These are phyloP conservation scores for Ianthella basta DNA, from an alignment of 37 sponge, comb jelly and placozoan genomes.

Conservation along the genomic window DNA sequence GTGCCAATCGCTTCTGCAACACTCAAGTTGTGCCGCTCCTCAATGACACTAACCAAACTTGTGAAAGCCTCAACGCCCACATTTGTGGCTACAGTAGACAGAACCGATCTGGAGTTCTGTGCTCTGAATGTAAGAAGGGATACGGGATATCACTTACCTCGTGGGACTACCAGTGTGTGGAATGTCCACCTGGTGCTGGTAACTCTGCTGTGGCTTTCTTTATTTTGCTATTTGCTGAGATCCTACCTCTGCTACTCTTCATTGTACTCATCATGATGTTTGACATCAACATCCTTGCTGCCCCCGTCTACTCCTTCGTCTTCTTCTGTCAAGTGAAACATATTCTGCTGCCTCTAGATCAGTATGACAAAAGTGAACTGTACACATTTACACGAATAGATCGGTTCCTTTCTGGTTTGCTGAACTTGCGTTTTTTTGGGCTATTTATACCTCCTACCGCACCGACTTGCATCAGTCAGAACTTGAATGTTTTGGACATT, in stretches of 20 bases:
- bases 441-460: neutral
- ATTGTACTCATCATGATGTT: neutral
- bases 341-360: neutral
- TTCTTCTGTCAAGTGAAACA: constrained; percentile 1
- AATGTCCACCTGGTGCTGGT: neutral
- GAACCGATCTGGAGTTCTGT: neutral
- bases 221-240: neutral
- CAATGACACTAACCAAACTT: neutral
- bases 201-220: neutral
- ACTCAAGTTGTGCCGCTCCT: neutral
- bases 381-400: neutral
- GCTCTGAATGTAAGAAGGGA: neutral
- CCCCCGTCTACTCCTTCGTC: constrained; percentile 3
- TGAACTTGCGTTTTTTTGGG: constrained; percentile 15
- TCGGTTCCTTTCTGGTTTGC: neutral
- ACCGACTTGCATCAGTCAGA: neutral
- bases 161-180: constrained; percentile 2
- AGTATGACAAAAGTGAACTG: neutral
- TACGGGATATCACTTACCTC: constrained; percentile 4
- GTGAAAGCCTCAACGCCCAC: neutral
- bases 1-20: neutral
- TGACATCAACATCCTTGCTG: neutral
- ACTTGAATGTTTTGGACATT: neutral
- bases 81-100: neutral
- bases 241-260: neutral